Percentiles rank a stretch among this genome's conserved stretches.
These are phyloP conservation scores for Coelopa frigida DNA, from an alignment of 1,140 invertebrate genomes.

Conservation along the genomic window DNA sequence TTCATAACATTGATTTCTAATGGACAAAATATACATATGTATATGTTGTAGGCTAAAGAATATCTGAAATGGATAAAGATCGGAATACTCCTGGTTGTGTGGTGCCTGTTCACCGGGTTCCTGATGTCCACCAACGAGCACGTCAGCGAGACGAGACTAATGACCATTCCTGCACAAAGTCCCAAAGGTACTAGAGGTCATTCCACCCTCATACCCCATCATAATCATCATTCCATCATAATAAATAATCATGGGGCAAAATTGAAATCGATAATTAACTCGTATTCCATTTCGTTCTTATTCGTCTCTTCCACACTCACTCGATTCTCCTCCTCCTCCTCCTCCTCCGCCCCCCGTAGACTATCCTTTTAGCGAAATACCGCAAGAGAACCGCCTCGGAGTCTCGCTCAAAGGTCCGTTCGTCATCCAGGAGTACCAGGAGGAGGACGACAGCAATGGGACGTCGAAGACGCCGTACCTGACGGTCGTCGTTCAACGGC, in stretches of 20 bases:
- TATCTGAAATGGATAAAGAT: slow-evolving; percentile 45
- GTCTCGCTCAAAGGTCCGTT: slow-evolving; percentile 26
- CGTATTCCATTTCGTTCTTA: too few species aligned
- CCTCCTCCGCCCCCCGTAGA: too few species aligned
- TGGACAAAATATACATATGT: neutral
- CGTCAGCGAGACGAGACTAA: slow-evolving; percentile 52
- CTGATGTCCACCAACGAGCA: slow-evolving; percentile 60
- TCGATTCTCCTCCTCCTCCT: too few species aligned
- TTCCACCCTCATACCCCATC: neutral
- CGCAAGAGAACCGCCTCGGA: too few species aligned
- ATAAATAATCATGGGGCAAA: too few species aligned
- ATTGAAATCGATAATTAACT: too few species aligned
- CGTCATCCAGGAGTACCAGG: slow-evolving; percentile 32
- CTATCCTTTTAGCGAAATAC: too few species aligned
- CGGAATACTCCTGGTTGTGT: slow-evolving; percentile 48
- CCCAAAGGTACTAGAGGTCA: too few species aligned
- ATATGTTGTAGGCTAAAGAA: slow-evolving; percentile 23
- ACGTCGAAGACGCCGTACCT: slow-evolving; percentile 26
- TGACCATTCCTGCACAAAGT: slow-evolving; percentile 53
- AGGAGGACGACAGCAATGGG: slow-evolving; percentile 19
- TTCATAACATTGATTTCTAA: neutral
- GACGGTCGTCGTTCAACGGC: slow-evolving; percentile 28
- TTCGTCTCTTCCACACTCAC: too few species aligned
- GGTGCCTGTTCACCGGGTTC: slow-evolving; percentile 56
- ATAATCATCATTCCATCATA: too few species aligned